Conservation (phyloP, 1,140 invertebrate species). For the Drosophila rufa region DNA sequence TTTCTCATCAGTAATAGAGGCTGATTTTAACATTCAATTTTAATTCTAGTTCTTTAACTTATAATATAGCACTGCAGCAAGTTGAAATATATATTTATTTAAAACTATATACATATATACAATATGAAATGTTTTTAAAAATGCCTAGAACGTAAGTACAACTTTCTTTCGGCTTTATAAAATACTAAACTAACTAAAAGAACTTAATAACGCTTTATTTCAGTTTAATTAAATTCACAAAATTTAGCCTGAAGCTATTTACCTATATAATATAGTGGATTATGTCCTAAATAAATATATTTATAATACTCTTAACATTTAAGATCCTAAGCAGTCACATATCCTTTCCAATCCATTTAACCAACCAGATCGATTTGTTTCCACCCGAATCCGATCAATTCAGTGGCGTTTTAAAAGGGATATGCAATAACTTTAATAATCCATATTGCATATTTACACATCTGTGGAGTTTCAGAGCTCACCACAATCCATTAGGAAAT, state of each 20-base stretch:
- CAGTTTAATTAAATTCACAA: neutral
- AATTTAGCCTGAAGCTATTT: neutral
- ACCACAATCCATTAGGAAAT: slow-evolving; percentile 81
- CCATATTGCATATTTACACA: slow-evolving; percentile 68
- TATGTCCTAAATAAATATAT: neutral
- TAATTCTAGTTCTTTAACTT: too few relatives aligned
- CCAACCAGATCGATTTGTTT: neutral
- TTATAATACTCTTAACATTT: neutral
- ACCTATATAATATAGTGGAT: neutral
- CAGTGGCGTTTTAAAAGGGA: slow-evolving; percentile 19
- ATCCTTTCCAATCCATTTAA: slow-evolving; percentile 42
- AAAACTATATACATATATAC: too few relatives aligned
- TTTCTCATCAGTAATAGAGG: too few relatives aligned
- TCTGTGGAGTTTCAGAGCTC: slow-evolving; percentile 66
- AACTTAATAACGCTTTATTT: neutral
- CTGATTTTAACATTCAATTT: too few relatives aligned
- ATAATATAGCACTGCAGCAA: too few relatives aligned
- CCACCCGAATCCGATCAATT: slow-evolving; percentile 2
- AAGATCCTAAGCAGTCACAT: neutral
- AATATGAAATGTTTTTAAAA: too few relatives aligned
- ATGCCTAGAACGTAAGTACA: too few relatives aligned
- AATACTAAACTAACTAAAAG: too few relatives aligned
- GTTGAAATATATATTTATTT: too few relatives aligned
- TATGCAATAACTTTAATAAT: slow-evolving; percentile 56
- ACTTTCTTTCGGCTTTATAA: too few relatives aligned